Base-by-base conservation (phyloP, 2,113 vertebrate species). In the Amazona guildingii region DNA sequence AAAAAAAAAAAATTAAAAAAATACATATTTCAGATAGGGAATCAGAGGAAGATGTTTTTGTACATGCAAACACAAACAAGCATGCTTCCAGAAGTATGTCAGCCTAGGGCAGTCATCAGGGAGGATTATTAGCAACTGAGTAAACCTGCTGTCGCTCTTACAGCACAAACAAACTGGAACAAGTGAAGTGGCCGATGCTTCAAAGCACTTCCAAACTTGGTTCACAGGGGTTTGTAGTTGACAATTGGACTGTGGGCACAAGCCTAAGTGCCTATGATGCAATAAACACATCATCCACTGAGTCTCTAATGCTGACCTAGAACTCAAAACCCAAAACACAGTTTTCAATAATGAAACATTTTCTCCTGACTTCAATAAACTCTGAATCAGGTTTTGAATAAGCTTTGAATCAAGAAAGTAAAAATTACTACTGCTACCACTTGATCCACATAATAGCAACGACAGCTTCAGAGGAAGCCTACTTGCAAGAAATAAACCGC, bases 341-440 rank as follows among this genome's bases (percentile, higher is more conserved):
- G 33, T 61, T 62, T 43, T 96, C 52, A 80, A 17, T 79, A 76
- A 81, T 37, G 29, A 87, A 77, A 51, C 21, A 20, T 69, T 28
- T 68, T 73, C 35, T 37, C 59, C 54, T 5, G 6, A 54, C 31
- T 92, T 76, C 52, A 83, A 9, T 29, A 44, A 74, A 37, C 31
- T 75, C 49, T 92, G 51, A 78, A 74, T 55, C 44, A 51, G 2
- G 13, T 72, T 76, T 80, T 13, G 6, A 90, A 39, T 33, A 63
- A 74, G 25, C 44, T 88, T 67, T 54, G 52, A 80, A 73, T 51
- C 31, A 46, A 52, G 44, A 91, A 55, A 52, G 41, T 13, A 92
- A 85, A 81, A 92, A 35, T 57, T 88, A 69, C 29, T 85, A 55
- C 28, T 63, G 33, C 39, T 52, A 90, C 21, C 68, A 92, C 43